phyloP scores from a whole-genome alignment of 2,888 invertebrate genomes.

The Liodrosophila aerea region DNA sequence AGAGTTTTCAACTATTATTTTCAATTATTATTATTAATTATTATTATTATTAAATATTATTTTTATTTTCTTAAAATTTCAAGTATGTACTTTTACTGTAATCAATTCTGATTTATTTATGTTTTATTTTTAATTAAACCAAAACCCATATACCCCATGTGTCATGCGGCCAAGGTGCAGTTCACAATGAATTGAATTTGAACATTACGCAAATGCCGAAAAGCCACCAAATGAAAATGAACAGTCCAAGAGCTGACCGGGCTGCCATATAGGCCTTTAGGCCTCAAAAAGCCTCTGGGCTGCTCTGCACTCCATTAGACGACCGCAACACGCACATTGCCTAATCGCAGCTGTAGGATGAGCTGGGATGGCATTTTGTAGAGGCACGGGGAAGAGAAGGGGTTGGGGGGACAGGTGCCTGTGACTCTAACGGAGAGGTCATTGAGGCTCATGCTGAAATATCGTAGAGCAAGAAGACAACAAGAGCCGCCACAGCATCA shows the following conservation, averaged over 20 bases:
- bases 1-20: no score
- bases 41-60: no score
- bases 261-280: constrained; percentile 2
- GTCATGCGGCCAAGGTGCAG: neutral
- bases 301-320: constrained; percentile 30
- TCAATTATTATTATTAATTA: no score
- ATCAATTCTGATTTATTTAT: no score
- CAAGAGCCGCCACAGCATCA: neutral
- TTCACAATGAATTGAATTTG: constrained; percentile 60
- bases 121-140: no score
- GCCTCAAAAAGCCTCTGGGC: constrained; percentile 8
- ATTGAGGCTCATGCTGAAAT: constrained; percentile 32
- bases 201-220: constrained; percentile 54
- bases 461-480: neutral
- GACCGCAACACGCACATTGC: constrained; percentile 50
- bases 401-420: neutral
- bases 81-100: no score
- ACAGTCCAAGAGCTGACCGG: constrained; percentile 27
- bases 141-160: neutral
- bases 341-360: constrained; percentile 21
- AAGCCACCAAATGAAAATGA: constrained; percentile 54
- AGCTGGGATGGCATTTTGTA: neutral
- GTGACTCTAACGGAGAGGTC: constrained; percentile 28
- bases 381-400: neutral
- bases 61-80: no score